These are phyloP conservation scores for Lipophrys pholis DNA, from an alignment of 2,113 vertebrate species.

Conservation along the genomic window DNA sequence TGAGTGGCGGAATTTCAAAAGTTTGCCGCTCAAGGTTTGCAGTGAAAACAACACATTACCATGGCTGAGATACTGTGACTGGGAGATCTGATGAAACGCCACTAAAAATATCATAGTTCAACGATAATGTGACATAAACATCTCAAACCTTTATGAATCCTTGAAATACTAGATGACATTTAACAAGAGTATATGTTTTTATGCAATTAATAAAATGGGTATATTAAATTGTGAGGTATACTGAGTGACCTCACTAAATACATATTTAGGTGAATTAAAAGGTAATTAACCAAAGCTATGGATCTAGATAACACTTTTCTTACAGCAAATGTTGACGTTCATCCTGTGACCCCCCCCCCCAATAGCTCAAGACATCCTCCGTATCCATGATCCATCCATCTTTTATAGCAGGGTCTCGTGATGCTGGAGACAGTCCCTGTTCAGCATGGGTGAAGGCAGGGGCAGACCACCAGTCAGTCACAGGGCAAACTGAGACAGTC, in stretches of 20 bases:
- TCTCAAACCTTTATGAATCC: background rate
- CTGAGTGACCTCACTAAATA: conserved; percentile 35
- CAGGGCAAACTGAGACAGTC: too few relatives aligned
- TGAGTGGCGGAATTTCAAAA: background rate
- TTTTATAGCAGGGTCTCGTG: too few relatives aligned
- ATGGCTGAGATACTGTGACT: background rate
- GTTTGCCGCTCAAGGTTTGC: background rate
- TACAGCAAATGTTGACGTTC: conserved; percentile 15
- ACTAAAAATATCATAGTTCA: conserved; percentile 13
- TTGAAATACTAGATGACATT: too few relatives aligned
- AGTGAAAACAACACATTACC: background rate
- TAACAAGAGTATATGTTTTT: too few relatives aligned
- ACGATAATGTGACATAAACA: conserved; percentile 15
- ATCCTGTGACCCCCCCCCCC: conserved; percentile 5
- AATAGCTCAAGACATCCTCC: conserved; percentile 43
- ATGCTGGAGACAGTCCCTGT: too few relatives aligned
- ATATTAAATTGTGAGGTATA: conserved; percentile 34
- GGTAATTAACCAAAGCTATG: conserved; percentile 30
- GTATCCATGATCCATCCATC: background rate
- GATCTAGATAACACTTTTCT: conserved; percentile 23
- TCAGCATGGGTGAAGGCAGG: too few relatives aligned
- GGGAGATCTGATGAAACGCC: background rate
- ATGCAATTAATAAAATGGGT: background rate
- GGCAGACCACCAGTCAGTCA: too few relatives aligned
- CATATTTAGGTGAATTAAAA: conserved; percentile 36